Base-by-base conservation (phyloP, 2,888 invertebrate genomes). In the Nycteola revayana region DNA sequence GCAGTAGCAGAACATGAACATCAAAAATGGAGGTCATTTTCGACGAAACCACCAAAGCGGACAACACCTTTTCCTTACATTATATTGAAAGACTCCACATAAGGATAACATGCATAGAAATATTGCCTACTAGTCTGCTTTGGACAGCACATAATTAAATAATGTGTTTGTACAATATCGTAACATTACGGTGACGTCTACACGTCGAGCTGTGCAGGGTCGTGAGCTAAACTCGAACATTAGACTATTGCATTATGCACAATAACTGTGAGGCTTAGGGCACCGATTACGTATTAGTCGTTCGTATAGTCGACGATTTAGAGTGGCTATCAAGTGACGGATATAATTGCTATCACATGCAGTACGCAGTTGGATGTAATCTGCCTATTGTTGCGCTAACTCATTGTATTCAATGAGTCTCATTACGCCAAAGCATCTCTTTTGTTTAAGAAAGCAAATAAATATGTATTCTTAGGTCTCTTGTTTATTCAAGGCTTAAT, bases 171-270 rank as follows among this genome's bases (percentile, higher is more conserved):
- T 46, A 55, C 47, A 60, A 46, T 60, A 49, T 62, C 51, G 61
- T 65, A 67, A 70, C 75, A 66, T 62, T 67, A 67, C 67, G 68
- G 69, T 73, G 68, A 65, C 65, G 61, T 57, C 75, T 76, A 76
- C 63, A 62, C 67, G 65, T 72, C 71, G 72, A 72, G 74, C 77
- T 70, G 82, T 84, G 84, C 84, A 71, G 63, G 71, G 62, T 73
- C 57, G 75, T 79, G 64, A 54, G 42, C 78, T 80, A 78, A n/a
- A 54, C 57, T 54, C 52, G 65, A 71, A 74, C 56, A 50, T 46
- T 51, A 53, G 50, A 42, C 60, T 66, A 69, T 61, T 63, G 71
- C 72, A 59, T 65, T 71, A 69, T 70, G 80, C 76, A 75, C 69
- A 69, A 65, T 55, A 49, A 60, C 57, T 50, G 63, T 52, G 38